phyloP scores from a whole-genome alignment of 2,888 invertebrate genomes.

The Eurois occulta region DNA sequence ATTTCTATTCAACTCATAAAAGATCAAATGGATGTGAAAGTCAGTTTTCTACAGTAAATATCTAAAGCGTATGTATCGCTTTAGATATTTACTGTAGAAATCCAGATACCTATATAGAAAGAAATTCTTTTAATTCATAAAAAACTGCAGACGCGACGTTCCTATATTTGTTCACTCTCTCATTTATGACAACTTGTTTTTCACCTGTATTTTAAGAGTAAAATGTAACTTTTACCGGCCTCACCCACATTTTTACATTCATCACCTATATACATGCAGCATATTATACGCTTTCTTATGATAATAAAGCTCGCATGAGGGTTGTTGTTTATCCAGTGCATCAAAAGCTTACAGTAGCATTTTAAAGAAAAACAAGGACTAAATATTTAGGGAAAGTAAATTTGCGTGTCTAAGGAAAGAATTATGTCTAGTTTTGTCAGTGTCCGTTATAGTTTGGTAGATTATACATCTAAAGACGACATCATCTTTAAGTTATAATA shows the following conservation, averaged over 20 bases:
- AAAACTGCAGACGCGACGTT: constrained; percentile 5
- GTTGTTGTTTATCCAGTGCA: constrained; percentile 12
- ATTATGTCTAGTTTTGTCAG: neutral
- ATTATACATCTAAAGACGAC: neutral
- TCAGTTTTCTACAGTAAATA: constrained; percentile 1
- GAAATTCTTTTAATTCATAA: constrained; percentile 5
- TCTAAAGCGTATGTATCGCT: too few relatives aligned
- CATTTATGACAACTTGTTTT: constrained; percentile 56
- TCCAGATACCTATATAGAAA: neutral
- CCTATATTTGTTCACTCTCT: constrained; percentile 29
- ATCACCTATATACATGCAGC: constrained; percentile 22
- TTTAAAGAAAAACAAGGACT: neutral
- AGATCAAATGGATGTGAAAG: constrained; percentile 25
- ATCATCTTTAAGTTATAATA: neutral
- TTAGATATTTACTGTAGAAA: constrained; percentile 12
- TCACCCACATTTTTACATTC: constrained; percentile 54
- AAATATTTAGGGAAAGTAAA: neutral
- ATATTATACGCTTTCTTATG: constrained; percentile 46
- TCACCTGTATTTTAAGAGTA: constrained; percentile 51
- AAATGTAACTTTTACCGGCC: constrained; percentile 53
- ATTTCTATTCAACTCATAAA: constrained; percentile 15
- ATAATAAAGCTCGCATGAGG: constrained; percentile 13
- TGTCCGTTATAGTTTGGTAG: neutral
- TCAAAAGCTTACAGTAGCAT: neutral
- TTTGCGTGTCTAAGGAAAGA: neutral